These are phyloP conservation scores for Chrysochloris asiatica DNA, from an alignment of 2,113 vertebrate genomes.

Conservation along the genomic window DNA sequence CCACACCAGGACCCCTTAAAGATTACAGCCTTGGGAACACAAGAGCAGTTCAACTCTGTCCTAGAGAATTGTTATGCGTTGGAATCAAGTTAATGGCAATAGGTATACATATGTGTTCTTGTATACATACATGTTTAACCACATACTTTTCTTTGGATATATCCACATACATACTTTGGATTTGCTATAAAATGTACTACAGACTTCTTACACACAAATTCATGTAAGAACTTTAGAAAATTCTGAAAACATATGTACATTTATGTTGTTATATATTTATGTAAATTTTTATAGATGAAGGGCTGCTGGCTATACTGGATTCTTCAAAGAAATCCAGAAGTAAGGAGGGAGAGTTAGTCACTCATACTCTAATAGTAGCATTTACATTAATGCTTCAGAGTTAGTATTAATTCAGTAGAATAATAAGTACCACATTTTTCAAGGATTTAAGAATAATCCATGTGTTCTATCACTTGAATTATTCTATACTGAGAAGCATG, in stretches of 20 bases:
- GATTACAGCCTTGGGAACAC: background rate
- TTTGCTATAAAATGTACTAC: background rate
- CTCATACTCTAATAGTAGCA: background rate
- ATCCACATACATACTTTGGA: background rate
- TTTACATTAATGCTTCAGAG: background rate
- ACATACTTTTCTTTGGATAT: background rate
- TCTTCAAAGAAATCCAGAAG: background rate
- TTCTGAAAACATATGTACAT: background rate
- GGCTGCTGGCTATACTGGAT: background rate
- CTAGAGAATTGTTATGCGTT: background rate
- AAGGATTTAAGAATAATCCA: background rate
- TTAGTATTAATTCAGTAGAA: background rate
- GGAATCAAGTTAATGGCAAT: background rate
- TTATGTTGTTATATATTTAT: background rate
- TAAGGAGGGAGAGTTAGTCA: background rate
- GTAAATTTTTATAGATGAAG: background rate
- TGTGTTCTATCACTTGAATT: background rate
- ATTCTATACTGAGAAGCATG: too few relatives aligned
- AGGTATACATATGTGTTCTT: background rate
- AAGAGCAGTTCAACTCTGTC: background rate
- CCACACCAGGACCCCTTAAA: too few relatives aligned
- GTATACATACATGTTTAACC: background rate
- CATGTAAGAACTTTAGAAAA: background rate
- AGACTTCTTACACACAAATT: background rate
- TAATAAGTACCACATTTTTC: background rate